Base-by-base conservation (phyloP, 2,888 invertebrate species). In the Diploptera punctata region DNA sequence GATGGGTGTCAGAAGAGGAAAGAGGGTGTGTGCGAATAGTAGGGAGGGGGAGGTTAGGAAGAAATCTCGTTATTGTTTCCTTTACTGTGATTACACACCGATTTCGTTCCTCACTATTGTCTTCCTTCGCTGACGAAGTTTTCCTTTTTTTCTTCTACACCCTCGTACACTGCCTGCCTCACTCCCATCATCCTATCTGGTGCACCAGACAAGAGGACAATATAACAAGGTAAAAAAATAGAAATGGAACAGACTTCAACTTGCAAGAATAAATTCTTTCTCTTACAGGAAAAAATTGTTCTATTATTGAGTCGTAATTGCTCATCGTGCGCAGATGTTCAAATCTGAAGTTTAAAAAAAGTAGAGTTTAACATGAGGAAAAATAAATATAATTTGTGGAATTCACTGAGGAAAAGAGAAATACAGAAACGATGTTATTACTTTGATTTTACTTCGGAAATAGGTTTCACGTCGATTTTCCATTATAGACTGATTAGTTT, bases 31-130 rank as follows among this genome's bases (percentile, higher is more conserved):
- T 18, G 31, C 1, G 60, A 29, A 21, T 18, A n/a, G n/a, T n/a
- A 18, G 33, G 61, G 19, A 18, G 9, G 61, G 65, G 24, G 65
- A 26, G 54, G 54, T 33, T 33, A 7, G 33, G 7, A 33, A 33
- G 33, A 33, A 65, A 65, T 65, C 65, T 65, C 65, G 65, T 65
- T 65, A 65, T 65, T 65, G 65, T 65, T 65, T 65, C 44, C 65
- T 24, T 43, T 19, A 65, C 43, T 65, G 65, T 65, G 65, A 65
- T 65, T 65, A 65, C 65, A n/a, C n/a, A 65, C 43, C 65, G 65
- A 65, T 65, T 65, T 47, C 65, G 65, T 18, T 65, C 47, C 29
- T 65, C 65, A 26, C 65, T 26, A 47, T 65, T 65, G 65, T 65
- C 47, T 65, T n/a, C 26, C 26, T 24, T 21, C 26, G 16, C 44